Evolutionary conservation across 1,140 invertebrate species (phyloP).

Genomic region (Drosophila nikananu): DNA sequence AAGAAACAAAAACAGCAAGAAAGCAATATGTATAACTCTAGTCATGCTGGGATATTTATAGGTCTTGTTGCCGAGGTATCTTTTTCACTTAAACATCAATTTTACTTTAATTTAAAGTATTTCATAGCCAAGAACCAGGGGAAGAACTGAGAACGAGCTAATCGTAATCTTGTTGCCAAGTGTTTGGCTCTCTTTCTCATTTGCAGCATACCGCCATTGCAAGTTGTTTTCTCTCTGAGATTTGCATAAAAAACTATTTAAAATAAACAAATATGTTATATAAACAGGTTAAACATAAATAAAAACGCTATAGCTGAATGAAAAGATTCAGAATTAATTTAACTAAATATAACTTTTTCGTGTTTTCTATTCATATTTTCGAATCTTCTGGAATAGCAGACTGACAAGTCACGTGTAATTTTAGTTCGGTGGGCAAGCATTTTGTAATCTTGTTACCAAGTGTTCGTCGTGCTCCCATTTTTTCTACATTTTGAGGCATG

Average conservation of each 20-base stretch:
- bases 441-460: slow-evolving; percentile 41
- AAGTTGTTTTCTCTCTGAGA: slow-evolving; percentile 1
- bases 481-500: slow-evolving; percentile 11
- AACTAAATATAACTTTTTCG: background rate
- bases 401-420: slow-evolving; percentile 9
- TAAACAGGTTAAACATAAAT: background rate
- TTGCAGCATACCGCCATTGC: slow-evolving; percentile 16
- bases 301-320: too few relatives aligned
- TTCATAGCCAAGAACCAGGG: background rate
- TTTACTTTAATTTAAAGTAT: background rate
- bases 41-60: background rate
- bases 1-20: too few relatives aligned
- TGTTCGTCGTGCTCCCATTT: background rate
- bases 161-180: slow-evolving; percentile 37
- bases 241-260: background rate
- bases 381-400: slow-evolving; percentile 3
- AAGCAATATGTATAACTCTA: background rate
- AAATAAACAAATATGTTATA: background rate
- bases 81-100: too few relatives aligned
- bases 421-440: background rate
- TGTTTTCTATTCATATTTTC: background rate
- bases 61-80: background rate
- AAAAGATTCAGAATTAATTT: background rate
- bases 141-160: background rate
- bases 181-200: background rate